phyloP scores from a whole-genome alignment of 2,113 vertebrate species.

The human (Homo sapiens) region GRCh38 chr17:73352501-73353000 shows the following conservation, averaged over 20 bases:
- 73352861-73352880: no score
- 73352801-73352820: rapidly evolving
- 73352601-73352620: constrained; percentile 98
- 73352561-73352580: constrained; percentile 96
- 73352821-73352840: no score
- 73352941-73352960: no score
- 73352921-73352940: no score
- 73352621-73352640: constrained; percentile 98
- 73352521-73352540: constrained; percentile 96
- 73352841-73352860: no score
- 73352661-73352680: background rate
- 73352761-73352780: rapidly evolving
- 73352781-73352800: background rate
- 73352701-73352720: background rate
- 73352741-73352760: rapidly evolving
- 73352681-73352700: background rate
- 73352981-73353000: no score
- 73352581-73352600: constrained; percentile 96
- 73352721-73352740: rapidly evolving
- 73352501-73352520: constrained; percentile 95
- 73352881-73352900: no score
- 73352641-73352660: background rate
- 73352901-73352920: no score
- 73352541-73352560: constrained; percentile 97
- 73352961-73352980: no score